Base-by-base conservation (phyloP, 2,797 vertebrate species). In the Pantherophis vulpinus region DNA sequence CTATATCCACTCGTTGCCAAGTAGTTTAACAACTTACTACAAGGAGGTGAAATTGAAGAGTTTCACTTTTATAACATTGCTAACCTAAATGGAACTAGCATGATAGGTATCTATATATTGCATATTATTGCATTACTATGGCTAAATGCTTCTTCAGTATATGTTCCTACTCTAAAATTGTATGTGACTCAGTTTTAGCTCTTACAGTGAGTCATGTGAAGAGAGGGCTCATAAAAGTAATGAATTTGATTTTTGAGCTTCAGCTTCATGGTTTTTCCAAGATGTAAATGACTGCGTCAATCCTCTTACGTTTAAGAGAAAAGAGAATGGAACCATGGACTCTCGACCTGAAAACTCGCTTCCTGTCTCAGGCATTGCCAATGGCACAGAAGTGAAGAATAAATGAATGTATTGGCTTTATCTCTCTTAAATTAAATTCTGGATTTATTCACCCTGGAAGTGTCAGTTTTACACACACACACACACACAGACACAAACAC, bases 381-480 rank as follows among this genome's bases (percentile, higher is more conserved):
- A 23, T 87, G 74, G 83, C 29, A 61, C 6, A 91, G 16, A 63
- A 7, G 29, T 86, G 86, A 54, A 63, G 16, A 51, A 4, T 89
- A 51, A 61, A 60, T 47, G 4, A n/a, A 12, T 16, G 16, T 86
- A 14, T 37, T 58, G 23, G 37, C 54, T 56, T 20, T 25, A n/a
- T 9, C 92, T 13, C 20, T 51, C 25, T 18, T 60, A 32, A 14
- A 55, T 32, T n/a, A 32, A 9, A 87, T 61, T n/a, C 56, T 23
- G 47, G n/a, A 58, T 90, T 92, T 87, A 88, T 16, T 89, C 94
- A 47, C 8, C 59, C 90, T n/a, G 88, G 87, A n/a, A 58, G 93
- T 90, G 32, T 0, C 16, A 88, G 92, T 91, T 47, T 25, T 9
- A 60, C 7, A 25, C 23, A 59, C 58, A 18, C 56, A 58, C 16